Evolutionary conservation across 2,797 vertebrate genomes (phyloP).

Genomic region (Chaetodon trifasciatus): DNA sequence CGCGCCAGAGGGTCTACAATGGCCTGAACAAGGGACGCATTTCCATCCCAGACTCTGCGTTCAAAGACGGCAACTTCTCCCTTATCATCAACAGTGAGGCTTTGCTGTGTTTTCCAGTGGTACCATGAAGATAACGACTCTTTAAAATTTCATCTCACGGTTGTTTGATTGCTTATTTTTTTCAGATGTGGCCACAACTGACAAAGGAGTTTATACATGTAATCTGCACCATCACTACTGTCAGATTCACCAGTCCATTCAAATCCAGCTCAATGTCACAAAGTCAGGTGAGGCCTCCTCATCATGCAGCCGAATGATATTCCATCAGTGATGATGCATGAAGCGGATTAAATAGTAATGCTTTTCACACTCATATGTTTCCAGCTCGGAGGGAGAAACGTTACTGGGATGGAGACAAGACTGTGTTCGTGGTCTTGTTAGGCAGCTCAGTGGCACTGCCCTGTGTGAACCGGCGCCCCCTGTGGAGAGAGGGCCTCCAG

Average conservation of each 20-base stretch:
- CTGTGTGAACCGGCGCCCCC: slow-evolving; percentile 89
- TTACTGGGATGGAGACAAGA: slow-evolving; percentile 93
- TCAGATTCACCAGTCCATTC: slow-evolving; percentile 91
- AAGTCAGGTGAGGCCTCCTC: slow-evolving; percentile 87
- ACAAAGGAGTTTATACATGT: slow-evolving; percentile 94
- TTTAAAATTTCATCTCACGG: not conserved
- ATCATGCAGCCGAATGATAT: not conserved
- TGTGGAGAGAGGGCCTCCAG: slow-evolving; percentile 92
- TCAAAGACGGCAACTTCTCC: slow-evolving; percentile 95
- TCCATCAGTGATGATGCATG: not conserved
- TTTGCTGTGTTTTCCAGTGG: not conserved
- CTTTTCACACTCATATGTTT: slow-evolving; percentile 16
- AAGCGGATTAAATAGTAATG: not conserved
- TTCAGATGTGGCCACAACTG: slow-evolving; percentile 86
- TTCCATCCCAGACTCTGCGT: slow-evolving; percentile 87
- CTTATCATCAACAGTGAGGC: slow-evolving; percentile 90
- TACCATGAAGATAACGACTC: rapidly evolving
- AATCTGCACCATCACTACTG: slow-evolving; percentile 98
- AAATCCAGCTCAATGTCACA: slow-evolving; percentile 90
- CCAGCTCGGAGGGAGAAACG: slow-evolving; percentile 87
- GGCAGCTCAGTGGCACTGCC: slow-evolving; percentile 89
- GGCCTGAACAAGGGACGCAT: slow-evolving; percentile 89
- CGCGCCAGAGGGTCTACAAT: slow-evolving; percentile 91
- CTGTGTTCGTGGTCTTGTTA: slow-evolving; percentile 86
- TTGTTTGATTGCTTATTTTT: slow-evolving; percentile 27